phyloP scores from a whole-genome alignment of 2,888 invertebrate species.

The Limnephilus lunatus region DNA sequence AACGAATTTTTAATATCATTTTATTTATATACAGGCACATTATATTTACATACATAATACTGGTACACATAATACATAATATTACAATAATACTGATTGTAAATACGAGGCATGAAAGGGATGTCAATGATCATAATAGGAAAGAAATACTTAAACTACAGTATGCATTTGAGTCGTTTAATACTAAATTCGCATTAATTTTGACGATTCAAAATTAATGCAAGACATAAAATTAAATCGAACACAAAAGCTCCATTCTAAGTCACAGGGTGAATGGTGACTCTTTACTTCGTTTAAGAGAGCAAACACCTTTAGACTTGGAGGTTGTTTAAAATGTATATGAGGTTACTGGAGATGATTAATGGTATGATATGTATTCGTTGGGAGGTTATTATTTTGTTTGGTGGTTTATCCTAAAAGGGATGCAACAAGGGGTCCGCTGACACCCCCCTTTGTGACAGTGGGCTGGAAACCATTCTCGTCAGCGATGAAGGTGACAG shows the following conservation, averaged over 20 bases:
- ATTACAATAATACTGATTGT: neutral
- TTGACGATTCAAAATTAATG: neutral
- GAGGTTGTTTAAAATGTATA: neutral
- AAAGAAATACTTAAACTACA: neutral
- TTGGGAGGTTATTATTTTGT: neutral
- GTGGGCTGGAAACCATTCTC: conserved; percentile 73
- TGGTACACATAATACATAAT: neutral
- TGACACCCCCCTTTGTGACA: conserved; percentile 60
- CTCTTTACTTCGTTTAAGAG: neutral
- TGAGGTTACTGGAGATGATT: neutral
- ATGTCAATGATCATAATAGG: neutral
- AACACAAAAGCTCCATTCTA: neutral
- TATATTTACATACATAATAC: neutral
- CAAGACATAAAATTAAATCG: neutral
- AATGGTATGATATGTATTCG: neutral
- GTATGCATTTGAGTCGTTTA: neutral
- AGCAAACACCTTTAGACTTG: neutral
- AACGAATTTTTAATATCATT: neutral
- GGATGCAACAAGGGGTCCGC: conserved; percentile 58
- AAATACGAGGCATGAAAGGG: neutral
- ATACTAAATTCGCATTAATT: neutral
- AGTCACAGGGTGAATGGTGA: neutral
- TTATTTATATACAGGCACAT: neutral
- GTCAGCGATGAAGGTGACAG: conserved; percentile 73
- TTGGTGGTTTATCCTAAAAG: conserved; percentile 58